These are phyloP conservation scores for Plebejus argus DNA, from an alignment of 2,888 invertebrate genomes.

Conservation along the genomic window DNA sequence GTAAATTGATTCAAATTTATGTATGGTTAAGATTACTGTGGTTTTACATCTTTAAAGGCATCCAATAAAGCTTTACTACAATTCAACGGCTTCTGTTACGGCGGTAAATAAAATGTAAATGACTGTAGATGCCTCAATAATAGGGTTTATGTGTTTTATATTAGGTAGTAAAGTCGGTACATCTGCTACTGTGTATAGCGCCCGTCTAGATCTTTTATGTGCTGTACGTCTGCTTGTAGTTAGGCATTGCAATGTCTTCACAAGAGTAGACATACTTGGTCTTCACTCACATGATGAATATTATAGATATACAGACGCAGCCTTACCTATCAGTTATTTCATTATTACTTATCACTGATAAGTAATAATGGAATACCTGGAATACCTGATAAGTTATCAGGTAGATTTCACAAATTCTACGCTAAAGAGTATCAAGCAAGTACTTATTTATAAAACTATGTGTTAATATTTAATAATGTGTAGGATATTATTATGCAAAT, in stretches of 20 bases:
- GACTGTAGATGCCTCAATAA: constrained; percentile 6
- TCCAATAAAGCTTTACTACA: not conserved
- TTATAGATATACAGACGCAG: no score
- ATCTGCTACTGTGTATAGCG: constrained; percentile 10
- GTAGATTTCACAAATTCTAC: no score
- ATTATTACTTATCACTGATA: no score
- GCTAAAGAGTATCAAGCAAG: no score
- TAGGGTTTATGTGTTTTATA: constrained; percentile 12
- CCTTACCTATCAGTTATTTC: no score
- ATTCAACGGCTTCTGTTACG: not conserved
- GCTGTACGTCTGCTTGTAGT: not conserved
- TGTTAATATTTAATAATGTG: no score
- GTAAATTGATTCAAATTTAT: no score
- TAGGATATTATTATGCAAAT: no score
- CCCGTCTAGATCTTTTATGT: not conserved
- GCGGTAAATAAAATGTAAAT: constrained; percentile 13
- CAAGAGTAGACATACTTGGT: not conserved
- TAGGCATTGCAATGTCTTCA: not conserved
- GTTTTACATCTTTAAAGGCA: not conserved
- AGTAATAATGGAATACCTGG: no score
- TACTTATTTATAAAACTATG: no score
- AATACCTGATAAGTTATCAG: no score
- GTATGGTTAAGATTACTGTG: not conserved
- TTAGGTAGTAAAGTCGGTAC: constrained; percentile 5
- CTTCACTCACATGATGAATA: not conserved